Evolutionary conservation across 2,797 vertebrate genomes (phyloP).

Genomic region (Bradypus variegatus): DNA sequence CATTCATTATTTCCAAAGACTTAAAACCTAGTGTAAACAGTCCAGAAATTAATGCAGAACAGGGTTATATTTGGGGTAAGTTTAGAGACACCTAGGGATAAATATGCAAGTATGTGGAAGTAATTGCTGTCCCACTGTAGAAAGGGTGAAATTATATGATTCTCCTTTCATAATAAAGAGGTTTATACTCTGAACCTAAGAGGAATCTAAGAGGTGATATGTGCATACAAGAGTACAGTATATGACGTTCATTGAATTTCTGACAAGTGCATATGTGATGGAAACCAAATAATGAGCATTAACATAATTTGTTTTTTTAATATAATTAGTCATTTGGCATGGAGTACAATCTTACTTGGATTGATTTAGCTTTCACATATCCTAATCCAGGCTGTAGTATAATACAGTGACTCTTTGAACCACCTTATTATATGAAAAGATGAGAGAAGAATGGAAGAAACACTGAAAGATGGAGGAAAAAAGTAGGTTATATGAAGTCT

Average conservation of each 20-base stretch:
- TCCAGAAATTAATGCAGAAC: constrained; percentile 34
- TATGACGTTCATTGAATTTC: background rate
- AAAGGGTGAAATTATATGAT: background rate
- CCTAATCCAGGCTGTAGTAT: background rate
- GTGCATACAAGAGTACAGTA: background rate
- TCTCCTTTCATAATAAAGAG: background rate
- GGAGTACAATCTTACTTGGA: background rate
- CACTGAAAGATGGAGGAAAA: background rate
- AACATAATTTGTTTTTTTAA: background rate
- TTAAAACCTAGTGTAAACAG: constrained; percentile 40
- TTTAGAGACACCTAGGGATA: constrained; percentile 23
- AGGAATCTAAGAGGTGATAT: background rate
- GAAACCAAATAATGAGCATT: background rate
- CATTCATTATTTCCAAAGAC: constrained; percentile 36
- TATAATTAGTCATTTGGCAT: background rate
- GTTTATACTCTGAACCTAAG: no score
- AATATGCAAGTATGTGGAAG: background rate
- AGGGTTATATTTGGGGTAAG: constrained; percentile 14
- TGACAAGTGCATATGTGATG: background rate
- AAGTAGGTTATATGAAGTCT: background rate
- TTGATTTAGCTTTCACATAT: background rate
- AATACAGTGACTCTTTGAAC: background rate
- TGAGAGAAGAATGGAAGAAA: background rate
- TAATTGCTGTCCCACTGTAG: background rate
- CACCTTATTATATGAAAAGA: background rate